Evolutionary conservation across 2,888 invertebrate genomes (phyloP).

Genomic region (Callinectes sapidus): DNA sequence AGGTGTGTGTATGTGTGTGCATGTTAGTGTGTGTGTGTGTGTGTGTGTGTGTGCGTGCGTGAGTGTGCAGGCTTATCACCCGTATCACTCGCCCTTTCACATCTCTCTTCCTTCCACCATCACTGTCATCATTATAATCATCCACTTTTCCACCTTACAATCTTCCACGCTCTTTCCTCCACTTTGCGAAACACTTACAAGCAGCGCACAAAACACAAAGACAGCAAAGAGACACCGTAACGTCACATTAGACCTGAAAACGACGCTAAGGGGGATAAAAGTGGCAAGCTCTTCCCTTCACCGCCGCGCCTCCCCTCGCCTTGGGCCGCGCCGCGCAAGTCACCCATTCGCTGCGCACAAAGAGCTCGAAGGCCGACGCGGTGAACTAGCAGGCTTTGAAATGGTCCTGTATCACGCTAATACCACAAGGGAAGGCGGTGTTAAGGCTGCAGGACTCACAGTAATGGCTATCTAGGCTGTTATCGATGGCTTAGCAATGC

Average conservation of each 20-base stretch:
- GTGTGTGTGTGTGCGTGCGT: too few species aligned
- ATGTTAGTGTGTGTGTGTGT: too few species aligned
- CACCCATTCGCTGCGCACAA: neutral
- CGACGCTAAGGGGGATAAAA: neutral
- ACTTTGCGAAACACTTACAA: neutral
- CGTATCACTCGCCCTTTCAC: too few species aligned
- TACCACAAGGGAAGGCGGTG: neutral
- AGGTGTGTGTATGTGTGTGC: too few species aligned
- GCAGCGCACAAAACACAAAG: neutral
- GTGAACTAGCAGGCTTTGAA: neutral
- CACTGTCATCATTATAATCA: too few species aligned
- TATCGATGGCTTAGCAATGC: neutral
- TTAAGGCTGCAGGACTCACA: neutral
- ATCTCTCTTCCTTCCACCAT: too few species aligned
- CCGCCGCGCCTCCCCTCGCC: neutral
- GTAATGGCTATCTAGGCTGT: neutral
- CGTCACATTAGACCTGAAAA: neutral
- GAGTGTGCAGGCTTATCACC: too few species aligned
- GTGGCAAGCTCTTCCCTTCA: neutral
- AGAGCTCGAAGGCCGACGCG: constrained; percentile 8
- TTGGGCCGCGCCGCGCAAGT: constrained; percentile 8
- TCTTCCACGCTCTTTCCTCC: too few species aligned
- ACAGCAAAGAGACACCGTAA: neutral
- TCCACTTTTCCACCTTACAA: too few species aligned
- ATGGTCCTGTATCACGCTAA: constrained; percentile 17